A percentile compares a stretch with the other conserved stretches of the same genome.
These are phyloP conservation scores for Drosophila siamana DNA, from an alignment of 2,888 invertebrate species.

Conservation along the genomic window DNA sequence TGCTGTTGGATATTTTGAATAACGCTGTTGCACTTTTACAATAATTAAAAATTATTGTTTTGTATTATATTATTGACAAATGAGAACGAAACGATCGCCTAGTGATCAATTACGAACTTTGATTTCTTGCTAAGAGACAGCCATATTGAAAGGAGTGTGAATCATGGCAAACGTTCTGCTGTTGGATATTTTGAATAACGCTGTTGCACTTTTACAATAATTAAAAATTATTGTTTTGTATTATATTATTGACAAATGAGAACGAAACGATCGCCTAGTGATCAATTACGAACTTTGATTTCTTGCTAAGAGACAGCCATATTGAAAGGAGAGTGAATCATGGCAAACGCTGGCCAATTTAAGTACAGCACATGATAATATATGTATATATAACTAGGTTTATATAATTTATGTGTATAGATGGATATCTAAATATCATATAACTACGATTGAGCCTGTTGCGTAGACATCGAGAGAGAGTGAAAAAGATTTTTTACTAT, in stretches of 20 bases:
- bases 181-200: conserved; percentile 37
- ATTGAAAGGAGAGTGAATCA: conserved; percentile 47
- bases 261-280: conserved; percentile 60
- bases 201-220: conserved; percentile 41
- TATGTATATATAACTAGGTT: conserved; percentile 47
- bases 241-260: conserved; percentile 43
- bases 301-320: conserved; percentile 58
- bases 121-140: no score
- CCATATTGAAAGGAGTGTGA: no score
- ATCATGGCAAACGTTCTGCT: no score
- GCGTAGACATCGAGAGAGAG: conserved; percentile 65
- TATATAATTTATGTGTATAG: conserved; percentile 45
- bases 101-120: conserved; percentile 62
- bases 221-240: conserved; percentile 43
- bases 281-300: conserved; percentile 59
- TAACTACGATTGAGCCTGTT: conserved; percentile 68
- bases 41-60: conserved; percentile 49
- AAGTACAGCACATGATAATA: conserved; percentile 63
- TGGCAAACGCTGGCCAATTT: conserved; percentile 64
- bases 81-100: conserved; percentile 55
- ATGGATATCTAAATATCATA: conserved; percentile 48
- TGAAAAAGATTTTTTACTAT: conserved; percentile 43
- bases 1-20: conserved; percentile 35
- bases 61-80: conserved; percentile 42
- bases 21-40: conserved; percentile 36